A percentile compares a stretch with the other conserved stretches of the same genome.
phyloP scores from a whole-genome alignment of 1,140 invertebrate species.

The Pomacea maculata region DNA sequence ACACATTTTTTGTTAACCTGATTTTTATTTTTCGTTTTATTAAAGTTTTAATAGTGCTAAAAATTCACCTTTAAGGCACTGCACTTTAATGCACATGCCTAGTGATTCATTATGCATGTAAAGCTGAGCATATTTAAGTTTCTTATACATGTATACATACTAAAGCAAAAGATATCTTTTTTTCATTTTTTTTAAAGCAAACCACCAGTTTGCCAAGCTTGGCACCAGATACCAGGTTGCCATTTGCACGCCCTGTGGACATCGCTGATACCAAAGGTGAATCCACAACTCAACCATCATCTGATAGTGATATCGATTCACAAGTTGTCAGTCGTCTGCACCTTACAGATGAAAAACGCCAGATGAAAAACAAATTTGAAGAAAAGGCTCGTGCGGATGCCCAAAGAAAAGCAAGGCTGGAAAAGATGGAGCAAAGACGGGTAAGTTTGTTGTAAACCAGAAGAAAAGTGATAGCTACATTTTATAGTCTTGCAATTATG shows the following conservation, averaged over 20 bases:
- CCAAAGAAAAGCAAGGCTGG: constrained; percentile 42
- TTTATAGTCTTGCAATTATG: too few relatives aligned
- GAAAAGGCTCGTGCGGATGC: constrained; percentile 51
- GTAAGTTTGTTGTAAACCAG: constrained; percentile 26
- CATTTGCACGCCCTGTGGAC: constrained; percentile 22
- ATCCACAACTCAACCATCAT: neutral
- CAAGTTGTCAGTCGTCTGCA: constrained; percentile 55
- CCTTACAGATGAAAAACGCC: constrained; percentile 48
- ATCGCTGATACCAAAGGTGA: constrained; percentile 10
- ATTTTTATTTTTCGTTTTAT: too few relatives aligned
- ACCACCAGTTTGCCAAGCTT: constrained; percentile 3
- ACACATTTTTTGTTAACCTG: too few relatives aligned
- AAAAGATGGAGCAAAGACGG: constrained; percentile 51
- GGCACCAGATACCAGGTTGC: constrained; percentile 11
- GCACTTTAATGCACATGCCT: too few relatives aligned
- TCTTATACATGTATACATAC: too few relatives aligned
- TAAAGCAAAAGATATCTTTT: neutral
- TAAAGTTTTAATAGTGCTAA: too few relatives aligned
- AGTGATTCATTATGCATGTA: too few relatives aligned
- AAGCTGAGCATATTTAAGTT: too few relatives aligned
- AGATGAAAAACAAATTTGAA: constrained; percentile 48
- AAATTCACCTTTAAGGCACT: too few relatives aligned
- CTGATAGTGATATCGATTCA: constrained; percentile 31
- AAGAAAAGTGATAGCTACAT: too few relatives aligned
- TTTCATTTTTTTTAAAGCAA: neutral